Evolutionary conservation across 1,140 invertebrate species (phyloP).

Genomic region (Chelonus insularis): DNA sequence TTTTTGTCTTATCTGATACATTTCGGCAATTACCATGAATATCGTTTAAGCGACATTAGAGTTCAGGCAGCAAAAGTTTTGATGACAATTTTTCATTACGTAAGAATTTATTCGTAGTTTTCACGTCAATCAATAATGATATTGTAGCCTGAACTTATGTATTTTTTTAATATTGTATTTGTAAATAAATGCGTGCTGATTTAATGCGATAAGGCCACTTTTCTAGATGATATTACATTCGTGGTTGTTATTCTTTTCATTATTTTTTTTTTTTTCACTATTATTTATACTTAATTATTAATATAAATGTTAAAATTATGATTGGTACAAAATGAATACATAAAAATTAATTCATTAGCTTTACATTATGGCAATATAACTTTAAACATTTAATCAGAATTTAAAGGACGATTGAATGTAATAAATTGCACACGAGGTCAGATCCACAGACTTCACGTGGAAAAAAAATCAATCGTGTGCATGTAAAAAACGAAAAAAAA

Average conservation of each 20-base stretch:
- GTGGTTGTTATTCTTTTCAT: neutral
- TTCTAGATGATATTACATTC: constrained; percentile 25
- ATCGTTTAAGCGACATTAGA: neutral
- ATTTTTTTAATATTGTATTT: neutral
- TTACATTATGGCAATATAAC: constrained; percentile 11
- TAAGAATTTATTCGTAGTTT: neutral
- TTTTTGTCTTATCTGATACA: neutral
- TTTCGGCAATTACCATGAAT: neutral
- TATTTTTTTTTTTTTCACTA: neutral
- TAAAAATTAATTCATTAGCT: constrained; percentile 4
- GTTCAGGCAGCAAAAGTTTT: constrained; percentile 1
- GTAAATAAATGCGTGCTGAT: constrained; percentile 26
- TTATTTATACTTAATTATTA: neutral
- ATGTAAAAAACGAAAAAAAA: neutral
- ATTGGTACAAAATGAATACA: constrained; percentile 11
- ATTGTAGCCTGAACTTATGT: neutral
- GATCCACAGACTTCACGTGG: constrained; percentile 1
- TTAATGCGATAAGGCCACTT: constrained; percentile 30
- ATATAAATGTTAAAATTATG: constrained; percentile 3
- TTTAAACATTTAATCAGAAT: neutral
- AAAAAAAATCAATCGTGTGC: constrained; percentile 9
- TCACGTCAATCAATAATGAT: neutral
- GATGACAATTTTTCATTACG: neutral
- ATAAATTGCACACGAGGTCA: constrained; percentile 15
- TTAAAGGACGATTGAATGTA: neutral